These are phyloP conservation scores for Pilophorus perplexus DNA, from an alignment of 2,888 invertebrate species.

Conservation along the genomic window DNA sequence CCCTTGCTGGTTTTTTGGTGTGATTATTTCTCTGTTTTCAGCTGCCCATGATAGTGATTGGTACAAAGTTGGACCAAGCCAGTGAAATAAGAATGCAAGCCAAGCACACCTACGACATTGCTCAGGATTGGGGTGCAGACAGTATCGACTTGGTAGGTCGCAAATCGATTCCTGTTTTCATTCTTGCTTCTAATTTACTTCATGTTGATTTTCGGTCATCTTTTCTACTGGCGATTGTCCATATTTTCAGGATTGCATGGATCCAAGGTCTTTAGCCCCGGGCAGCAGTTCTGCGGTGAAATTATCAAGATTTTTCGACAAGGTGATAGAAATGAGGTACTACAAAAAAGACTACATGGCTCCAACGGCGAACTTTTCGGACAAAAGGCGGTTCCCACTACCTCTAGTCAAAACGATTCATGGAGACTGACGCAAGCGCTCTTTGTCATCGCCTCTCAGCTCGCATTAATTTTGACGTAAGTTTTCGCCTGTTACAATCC, in stretches of 20 bases:
- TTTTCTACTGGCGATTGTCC: no score
- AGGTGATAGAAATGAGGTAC: conserved; percentile 63
- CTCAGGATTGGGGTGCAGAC: conserved; percentile 89
- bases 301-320: conserved; percentile 90
- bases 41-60: conserved; percentile 91
- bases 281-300: conserved; percentile 94
- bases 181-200: not conserved
- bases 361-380: conserved; percentile 50
- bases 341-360: conserved; percentile 50
- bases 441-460: not conserved
- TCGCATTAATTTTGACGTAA: no score
- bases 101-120: conserved; percentile 64
- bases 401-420: conserved; percentile 45
- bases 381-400: conserved; percentile 42
- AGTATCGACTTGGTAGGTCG: conserved; percentile 79
- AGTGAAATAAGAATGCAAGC: conserved; percentile 69
- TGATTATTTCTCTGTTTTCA: conserved; percentile 53
- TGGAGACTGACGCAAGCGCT: conserved; percentile 42
- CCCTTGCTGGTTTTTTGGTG: not conserved
- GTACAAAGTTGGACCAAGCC: conserved; percentile 86
- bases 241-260: conserved; percentile 60
- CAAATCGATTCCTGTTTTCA: not conserved
- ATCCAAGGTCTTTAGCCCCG: conserved; percentile 79
- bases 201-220: no score
- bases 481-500: no score